Base-by-base conservation (phyloP, 2,797 vertebrate genomes). In the Brotogeris chrysoptera region DNA sequence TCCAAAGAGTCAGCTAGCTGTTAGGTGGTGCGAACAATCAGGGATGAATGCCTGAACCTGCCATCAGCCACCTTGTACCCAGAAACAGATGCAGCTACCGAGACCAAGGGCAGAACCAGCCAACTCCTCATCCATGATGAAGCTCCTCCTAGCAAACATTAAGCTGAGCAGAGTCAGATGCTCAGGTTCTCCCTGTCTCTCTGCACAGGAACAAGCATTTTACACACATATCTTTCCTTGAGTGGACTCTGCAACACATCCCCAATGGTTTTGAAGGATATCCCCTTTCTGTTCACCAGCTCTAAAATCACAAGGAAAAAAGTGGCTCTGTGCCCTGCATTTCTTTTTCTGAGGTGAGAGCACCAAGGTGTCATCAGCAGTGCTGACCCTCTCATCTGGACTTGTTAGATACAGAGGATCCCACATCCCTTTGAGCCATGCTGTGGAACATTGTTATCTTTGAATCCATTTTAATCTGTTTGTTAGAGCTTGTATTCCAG, bases 351-450 rank as follows among this genome's bases (percentile, higher is more conserved):
- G 49, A 55, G 23, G 13, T 66, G 44, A 68, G 25, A 59, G 66
- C 52, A 21, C 73, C 20, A 41, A 79, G 63, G 9, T 53, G 18
- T 16, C 38, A 17, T 27, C 78, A 87, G 49, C 0, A 0, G 38
- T 0, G 0, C 32, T 61, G 68, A 8, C 27, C 19, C 30, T 66
- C 12, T n/a, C 34, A 11, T 2, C 0, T 0, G 3, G 17, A 17
- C 68, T 87, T 68, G 43, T 46, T 59, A 57, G 72, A 36, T 5
- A 43, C 47, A 90, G 34, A 24, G 0, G 5, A 74, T n/a, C 43
- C 61, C 53, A 44, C 43, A 30, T 18, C 24, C 15, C 84, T 90
- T 49, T 57, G 80, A 95, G 78, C 60, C 43, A 4, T 16, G 34
- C 52, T 65, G 64, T 63, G 70, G 88, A 81, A 47, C 74, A 10